Conservation (phyloP, 2,888 invertebrate species). For the Epistrophe grossulariae region DNA sequence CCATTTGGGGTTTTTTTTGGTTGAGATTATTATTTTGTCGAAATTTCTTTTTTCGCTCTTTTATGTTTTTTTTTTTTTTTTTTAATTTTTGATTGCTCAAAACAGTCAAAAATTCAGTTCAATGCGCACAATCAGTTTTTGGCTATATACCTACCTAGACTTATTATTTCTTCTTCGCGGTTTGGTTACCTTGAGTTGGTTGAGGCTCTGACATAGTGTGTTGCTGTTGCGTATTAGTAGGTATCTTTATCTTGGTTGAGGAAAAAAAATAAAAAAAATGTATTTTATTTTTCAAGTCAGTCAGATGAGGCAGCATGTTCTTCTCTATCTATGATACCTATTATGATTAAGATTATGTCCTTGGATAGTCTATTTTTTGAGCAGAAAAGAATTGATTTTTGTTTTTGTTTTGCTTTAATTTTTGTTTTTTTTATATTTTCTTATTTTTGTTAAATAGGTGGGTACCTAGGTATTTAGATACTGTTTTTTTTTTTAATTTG, state of each 20-base stretch:
- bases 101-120: constrained; percentile 36
- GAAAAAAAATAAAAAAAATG: constrained; percentile 28
- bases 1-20: neutral
- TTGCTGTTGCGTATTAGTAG: constrained; percentile 55
- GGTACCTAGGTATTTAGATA: neutral
- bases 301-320: neutral
- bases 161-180: constrained; percentile 48
- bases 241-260: constrained; percentile 53
- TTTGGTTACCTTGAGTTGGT: constrained; percentile 69
- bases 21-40: neutral
- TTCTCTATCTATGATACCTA: neutral
- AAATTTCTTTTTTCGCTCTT: constrained; percentile 44
- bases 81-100: constrained; percentile 27
- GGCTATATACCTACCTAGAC: constrained; percentile 28
- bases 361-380: constrained; percentile 53
- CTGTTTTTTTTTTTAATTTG: neutral
- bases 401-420: neutral
- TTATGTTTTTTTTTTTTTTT: neutral
- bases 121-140: constrained; percentile 21
- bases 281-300: constrained; percentile 21
- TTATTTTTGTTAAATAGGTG: neutral
- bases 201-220: constrained; percentile 45
- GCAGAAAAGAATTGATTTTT: constrained; percentile 9
- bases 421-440: too few relatives aligned
- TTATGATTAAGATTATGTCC: constrained; percentile 55